Conservation (phyloP, 2,113 vertebrate species). For the pig (Sus scrofa) region T2T-Sscrofa CM000820.6:73509501-73510000, state of each 20-base stretch:
- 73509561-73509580: not conserved
- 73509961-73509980: not conserved
- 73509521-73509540: not conserved
- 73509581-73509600: not conserved
- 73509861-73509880: not conserved
- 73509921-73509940: not conserved
- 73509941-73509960: not conserved
- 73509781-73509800: not conserved
- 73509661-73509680: not conserved
- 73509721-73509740: not conserved
- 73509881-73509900: not conserved
- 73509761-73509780: not conserved
- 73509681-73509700: not conserved
- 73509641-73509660: not conserved
- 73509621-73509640: not conserved
- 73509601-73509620: not conserved
- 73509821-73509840: not conserved
- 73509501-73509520: not conserved
- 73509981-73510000: constrained; percentile 8
- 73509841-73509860: not conserved
- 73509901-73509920: not conserved
- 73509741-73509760: not conserved
- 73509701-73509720: not conserved
- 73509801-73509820: not conserved
- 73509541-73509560: not conserved